Evolutionary conservation across 92 coral and sea anemone species (phyloP).

Genomic region (Epizoanthus fatuus): DNA sequence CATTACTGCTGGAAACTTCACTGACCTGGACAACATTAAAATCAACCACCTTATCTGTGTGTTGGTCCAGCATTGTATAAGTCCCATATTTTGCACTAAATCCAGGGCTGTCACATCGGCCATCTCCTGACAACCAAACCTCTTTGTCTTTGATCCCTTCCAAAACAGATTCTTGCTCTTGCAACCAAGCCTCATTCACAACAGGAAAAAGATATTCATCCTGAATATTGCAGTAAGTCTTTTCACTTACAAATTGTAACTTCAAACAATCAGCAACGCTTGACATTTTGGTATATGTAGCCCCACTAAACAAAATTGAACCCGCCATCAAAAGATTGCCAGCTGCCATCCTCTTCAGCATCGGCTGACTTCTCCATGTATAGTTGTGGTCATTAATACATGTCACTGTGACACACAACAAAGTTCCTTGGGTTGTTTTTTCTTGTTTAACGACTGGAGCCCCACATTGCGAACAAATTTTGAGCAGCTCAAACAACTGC

Average conservation of each 20-base stretch:
- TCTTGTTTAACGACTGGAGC: slow-evolving; percentile 9
- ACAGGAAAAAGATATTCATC: slow-evolving; percentile 58
- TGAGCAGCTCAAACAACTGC: neutral
- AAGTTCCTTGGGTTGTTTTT: slow-evolving; percentile 44
- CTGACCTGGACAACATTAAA: slow-evolving; percentile 70
- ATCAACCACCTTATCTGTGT: slow-evolving; percentile 54
- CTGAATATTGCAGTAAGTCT: slow-evolving; percentile 66
- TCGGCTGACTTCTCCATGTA: slow-evolving; percentile 70
- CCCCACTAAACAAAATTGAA: slow-evolving; percentile 21
- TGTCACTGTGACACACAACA: slow-evolving; percentile 41
- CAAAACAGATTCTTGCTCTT: slow-evolving; percentile 5
- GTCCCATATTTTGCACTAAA: slow-evolving; percentile 71
- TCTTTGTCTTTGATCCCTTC: slow-evolving; percentile 38
- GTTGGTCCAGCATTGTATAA: slow-evolving; percentile 62
- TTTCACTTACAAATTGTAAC: slow-evolving; percentile 32
- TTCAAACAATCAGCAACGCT: too few relatives aligned
- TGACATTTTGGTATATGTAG: too few relatives aligned
- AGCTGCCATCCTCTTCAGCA: neutral
- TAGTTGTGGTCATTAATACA: slow-evolving; percentile 55
- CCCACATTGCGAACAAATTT: slow-evolving; percentile 37
- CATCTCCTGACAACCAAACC: slow-evolving; percentile 68
- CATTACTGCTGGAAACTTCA: slow-evolving; percentile 60
- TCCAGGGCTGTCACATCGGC: slow-evolving; percentile 55
- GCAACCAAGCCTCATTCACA: slow-evolving; percentile 46
- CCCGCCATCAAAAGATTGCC: slow-evolving; percentile 71